These are phyloP conservation scores for Pammene fasciana DNA, from an alignment of 2,888 invertebrate genomes.

Conservation along the genomic window DNA sequence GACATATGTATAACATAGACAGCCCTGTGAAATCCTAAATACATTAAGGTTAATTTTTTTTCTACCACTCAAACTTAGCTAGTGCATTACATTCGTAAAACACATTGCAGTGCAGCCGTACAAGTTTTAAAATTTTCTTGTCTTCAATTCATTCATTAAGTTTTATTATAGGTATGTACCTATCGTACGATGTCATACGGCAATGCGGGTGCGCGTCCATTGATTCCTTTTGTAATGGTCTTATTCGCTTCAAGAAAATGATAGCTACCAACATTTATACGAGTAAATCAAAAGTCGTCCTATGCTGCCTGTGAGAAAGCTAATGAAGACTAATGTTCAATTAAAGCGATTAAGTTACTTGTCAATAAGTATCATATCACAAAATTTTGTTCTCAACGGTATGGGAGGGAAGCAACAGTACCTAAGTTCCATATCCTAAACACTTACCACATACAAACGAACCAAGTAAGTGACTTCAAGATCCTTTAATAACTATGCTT, in stretches of 20 bases:
- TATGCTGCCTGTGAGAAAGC: background rate
- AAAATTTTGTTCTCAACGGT: conserved; percentile 42
- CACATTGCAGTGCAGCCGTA: no score
- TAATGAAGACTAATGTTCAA: conserved; percentile 4
- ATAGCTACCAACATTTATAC: background rate
- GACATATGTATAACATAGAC: no score
- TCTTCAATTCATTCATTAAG: no score
- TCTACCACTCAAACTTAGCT: no score
- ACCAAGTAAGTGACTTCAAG: background rate
- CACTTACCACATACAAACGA: background rate
- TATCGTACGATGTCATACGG: conserved; percentile 10
- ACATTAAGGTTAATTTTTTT: no score
- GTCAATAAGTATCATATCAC: background rate
- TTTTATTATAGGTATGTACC: no score
- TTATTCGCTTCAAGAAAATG: conserved; percentile 18
- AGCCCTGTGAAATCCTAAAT: no score
- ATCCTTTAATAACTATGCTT: background rate
- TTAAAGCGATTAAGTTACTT: conserved; percentile 14
- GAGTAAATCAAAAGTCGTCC: conserved; percentile 7
- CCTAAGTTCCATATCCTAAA: conserved; percentile 1
- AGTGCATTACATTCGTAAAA: no score
- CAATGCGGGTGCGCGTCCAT: conserved; percentile 20
- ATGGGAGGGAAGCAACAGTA: conserved; percentile 42
- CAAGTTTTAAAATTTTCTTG: no score
- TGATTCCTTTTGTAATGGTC: conserved; percentile 8